A percentile compares a stretch with the other conserved stretches of the same genome.
Conservation (phyloP, 2,113 vertebrate species). For the Suricata suricatta region DNA sequence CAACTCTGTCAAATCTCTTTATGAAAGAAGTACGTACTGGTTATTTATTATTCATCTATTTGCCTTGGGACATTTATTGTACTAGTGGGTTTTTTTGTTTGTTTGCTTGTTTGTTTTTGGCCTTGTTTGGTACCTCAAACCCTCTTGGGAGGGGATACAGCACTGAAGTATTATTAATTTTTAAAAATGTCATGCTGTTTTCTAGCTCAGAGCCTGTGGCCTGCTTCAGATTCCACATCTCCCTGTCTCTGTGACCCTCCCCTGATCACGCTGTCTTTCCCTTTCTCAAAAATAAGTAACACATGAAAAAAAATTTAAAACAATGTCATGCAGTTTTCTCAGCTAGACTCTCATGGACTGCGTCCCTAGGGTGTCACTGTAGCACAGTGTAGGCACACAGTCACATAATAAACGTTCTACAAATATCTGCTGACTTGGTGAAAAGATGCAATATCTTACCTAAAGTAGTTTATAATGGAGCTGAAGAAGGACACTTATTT, state of each 20-base stretch:
- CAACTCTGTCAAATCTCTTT: background rate
- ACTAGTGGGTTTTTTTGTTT: background rate
- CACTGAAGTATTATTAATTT: background rate
- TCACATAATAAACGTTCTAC: background rate
- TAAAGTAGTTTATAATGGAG: conserved; percentile 20
- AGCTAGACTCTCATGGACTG: background rate
- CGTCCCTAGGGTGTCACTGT: background rate
- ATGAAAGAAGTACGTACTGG: background rate
- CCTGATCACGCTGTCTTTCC: too few relatives aligned
- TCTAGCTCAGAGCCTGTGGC: too few relatives aligned
- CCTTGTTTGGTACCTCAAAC: background rate
- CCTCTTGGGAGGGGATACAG: background rate
- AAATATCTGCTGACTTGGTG: background rate
- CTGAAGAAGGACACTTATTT: background rate
- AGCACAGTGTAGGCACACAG: background rate
- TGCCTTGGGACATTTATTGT: background rate
- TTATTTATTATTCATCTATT: background rate
- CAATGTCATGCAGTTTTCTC: background rate
- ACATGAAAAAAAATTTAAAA: background rate
- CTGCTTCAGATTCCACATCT: too few relatives aligned
- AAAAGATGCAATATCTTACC: background rate
- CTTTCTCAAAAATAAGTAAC: too few relatives aligned
- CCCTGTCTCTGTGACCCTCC: too few relatives aligned
- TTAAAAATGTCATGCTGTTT: background rate
- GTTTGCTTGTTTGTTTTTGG: too few relatives aligned